phyloP scores from a whole-genome alignment of 2,797 vertebrate genomes.

The Chelmon rostratus region DNA sequence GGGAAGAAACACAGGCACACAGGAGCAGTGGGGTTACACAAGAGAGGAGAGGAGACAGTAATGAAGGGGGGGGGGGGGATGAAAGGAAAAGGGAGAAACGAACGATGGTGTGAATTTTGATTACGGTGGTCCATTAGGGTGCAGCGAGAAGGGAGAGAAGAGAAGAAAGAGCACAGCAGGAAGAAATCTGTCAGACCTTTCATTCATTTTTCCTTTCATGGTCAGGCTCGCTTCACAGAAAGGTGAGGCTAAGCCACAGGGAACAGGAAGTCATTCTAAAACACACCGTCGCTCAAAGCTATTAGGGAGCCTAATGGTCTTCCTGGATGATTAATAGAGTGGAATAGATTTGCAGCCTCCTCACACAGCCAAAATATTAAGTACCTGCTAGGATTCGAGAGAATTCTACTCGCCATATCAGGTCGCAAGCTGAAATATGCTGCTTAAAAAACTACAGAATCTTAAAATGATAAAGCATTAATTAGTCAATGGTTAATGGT shows the following conservation, averaged over 20 bases:
- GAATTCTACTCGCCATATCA: slow-evolving; percentile 2
- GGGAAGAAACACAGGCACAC: slow-evolving; percentile 74
- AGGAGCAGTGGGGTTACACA: slow-evolving; percentile 46
- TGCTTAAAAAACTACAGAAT: slow-evolving; percentile 9
- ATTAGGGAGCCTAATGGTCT: slow-evolving; percentile 44
- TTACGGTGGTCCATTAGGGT: slow-evolving; percentile 70
- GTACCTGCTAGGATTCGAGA: slow-evolving; percentile 8
- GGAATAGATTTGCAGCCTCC: slow-evolving; percentile 25
- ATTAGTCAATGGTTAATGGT: slow-evolving; percentile 57
- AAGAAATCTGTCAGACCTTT: slow-evolving; percentile 81
- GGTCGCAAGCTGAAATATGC: not conserved
- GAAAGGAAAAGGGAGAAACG: slow-evolving; percentile 24
- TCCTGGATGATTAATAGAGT: slow-evolving; percentile 50
- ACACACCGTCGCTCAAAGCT: slow-evolving; percentile 54
- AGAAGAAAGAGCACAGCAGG: slow-evolving; percentile 81
- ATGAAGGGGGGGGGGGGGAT: slow-evolving; percentile 18
- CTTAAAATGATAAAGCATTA: slow-evolving; percentile 10
- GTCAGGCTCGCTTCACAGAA: slow-evolving; percentile 58
- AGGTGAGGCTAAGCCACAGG: slow-evolving; percentile 64
- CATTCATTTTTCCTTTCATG: slow-evolving; percentile 62
- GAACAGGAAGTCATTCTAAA: slow-evolving; percentile 65
- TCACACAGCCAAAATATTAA: slow-evolving; percentile 33
- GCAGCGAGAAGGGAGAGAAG: slow-evolving; percentile 69
- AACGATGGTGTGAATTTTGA: slow-evolving; percentile 61
- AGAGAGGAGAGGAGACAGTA: slow-evolving; percentile 11